Evolutionary conservation across 2,888 invertebrate genomes (phyloP).

Genomic region (Yponomeuta cagnagella): DNA sequence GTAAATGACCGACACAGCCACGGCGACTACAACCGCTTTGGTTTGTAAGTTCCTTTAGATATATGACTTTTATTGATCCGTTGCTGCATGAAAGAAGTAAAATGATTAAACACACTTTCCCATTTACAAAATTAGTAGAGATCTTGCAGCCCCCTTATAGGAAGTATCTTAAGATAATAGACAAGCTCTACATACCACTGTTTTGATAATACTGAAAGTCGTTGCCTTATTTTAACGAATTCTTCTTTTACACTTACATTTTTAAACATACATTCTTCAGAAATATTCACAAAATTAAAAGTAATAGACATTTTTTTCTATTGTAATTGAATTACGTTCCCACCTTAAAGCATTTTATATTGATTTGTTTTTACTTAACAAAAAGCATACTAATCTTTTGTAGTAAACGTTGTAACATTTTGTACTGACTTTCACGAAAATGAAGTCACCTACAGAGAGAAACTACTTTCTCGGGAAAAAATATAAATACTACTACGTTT

Average conservation of each 20-base stretch:
- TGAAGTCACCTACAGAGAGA: neutral
- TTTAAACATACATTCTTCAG: neutral
- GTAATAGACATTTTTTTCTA: constrained; percentile 19
- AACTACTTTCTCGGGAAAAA: neutral
- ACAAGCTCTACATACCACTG: neutral
- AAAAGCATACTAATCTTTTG: neutral
- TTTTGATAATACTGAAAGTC: neutral
- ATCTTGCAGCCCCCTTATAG: too few species aligned
- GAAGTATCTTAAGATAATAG: too few species aligned
- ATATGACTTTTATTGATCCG: too few species aligned
- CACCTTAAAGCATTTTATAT: neutral
- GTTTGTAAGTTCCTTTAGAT: too few species aligned
- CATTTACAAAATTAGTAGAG: too few species aligned
- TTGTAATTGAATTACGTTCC: constrained; percentile 61
- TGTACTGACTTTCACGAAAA: neutral
- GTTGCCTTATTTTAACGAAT: neutral
- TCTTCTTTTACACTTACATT: neutral
- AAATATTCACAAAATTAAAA: constrained; percentile 60
- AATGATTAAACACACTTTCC: too few species aligned
- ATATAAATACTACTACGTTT: neutral
- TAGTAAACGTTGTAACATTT: neutral
- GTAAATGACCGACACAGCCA: too few species aligned
- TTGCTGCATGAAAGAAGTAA: too few species aligned
- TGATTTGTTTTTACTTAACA: too few species aligned
- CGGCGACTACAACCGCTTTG: too few species aligned